phyloP scores from a whole-genome alignment of 2,888 invertebrate species.

The Phaonia tiefii region DNA sequence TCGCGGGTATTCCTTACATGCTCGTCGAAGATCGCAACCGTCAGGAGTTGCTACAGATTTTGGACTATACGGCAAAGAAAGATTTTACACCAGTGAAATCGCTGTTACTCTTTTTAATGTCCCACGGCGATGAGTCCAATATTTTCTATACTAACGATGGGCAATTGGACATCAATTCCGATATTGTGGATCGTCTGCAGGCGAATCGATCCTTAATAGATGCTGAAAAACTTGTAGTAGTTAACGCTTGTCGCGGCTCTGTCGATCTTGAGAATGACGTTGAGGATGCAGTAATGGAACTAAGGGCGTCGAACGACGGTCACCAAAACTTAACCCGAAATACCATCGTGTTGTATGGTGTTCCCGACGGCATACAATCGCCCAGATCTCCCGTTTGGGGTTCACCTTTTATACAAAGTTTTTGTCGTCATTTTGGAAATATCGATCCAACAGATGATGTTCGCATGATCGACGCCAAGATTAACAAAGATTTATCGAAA shows the following conservation, averaged over 20 bases:
- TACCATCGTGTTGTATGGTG: neutral
- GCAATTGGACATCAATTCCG: neutral
- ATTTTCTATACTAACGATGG: conserved; percentile 17
- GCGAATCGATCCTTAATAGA: neutral
- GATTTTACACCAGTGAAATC: neutral
- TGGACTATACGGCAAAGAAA: conserved; percentile 1
- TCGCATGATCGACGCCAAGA: neutral
- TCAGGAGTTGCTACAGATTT: neutral
- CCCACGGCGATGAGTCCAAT: conserved; percentile 9
- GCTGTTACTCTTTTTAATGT: conserved; percentile 14
- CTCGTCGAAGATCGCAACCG: neutral
- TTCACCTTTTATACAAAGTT: neutral
- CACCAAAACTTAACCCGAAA: neutral
- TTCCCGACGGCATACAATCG: neutral
- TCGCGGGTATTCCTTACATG: conserved; percentile 5
- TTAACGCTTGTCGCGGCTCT: conserved; percentile 11
- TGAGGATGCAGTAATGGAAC: neutral
- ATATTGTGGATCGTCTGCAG: neutral
- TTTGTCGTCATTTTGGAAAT: neutral
- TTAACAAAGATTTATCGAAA: too few species aligned
- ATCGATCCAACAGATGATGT: neutral
- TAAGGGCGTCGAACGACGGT: neutral
- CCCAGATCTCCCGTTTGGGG: neutral
- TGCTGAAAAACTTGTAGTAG: neutral
- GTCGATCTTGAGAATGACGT: neutral